Conservation (phyloP, 2,113 vertebrate species). For the Mystacornis crossleyi region DNA sequence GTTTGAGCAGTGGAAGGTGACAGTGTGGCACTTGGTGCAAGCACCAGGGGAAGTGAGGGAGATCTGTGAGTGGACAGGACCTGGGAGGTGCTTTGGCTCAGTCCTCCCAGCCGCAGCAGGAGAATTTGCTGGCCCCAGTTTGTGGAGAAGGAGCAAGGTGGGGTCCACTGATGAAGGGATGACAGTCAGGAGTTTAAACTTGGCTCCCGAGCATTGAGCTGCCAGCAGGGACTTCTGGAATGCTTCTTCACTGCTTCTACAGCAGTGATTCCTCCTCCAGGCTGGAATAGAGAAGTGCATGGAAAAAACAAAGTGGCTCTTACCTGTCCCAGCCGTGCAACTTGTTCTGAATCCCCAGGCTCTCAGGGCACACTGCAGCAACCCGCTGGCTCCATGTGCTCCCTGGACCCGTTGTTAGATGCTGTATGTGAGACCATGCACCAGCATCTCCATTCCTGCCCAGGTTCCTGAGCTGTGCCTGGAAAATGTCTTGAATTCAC, state of each 20-base stretch:
- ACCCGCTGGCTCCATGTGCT: rapidly evolving
- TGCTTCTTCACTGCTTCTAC: not conserved
- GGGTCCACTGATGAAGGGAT: not conserved
- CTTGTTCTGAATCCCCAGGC: not conserved
- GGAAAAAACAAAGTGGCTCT: not conserved
- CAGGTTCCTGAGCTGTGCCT: not conserved
- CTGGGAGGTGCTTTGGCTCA: not conserved
- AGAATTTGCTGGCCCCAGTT: not conserved
- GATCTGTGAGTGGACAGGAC: not conserved
- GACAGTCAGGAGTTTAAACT: not conserved
- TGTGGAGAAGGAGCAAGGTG: not conserved
- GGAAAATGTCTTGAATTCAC: not conserved
- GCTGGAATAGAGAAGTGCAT: not conserved
- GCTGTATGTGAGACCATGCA: not conserved
- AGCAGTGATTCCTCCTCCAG: not conserved
- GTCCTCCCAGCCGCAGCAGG: not conserved
- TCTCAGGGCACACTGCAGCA: not conserved
- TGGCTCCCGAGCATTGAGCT: not conserved
- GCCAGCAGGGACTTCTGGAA: not conserved
- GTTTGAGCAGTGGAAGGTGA: not conserved
- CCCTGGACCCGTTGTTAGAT: rapidly evolving
- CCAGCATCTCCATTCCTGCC: not conserved
- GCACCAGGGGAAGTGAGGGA: not conserved
- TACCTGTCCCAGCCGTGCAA: not conserved
- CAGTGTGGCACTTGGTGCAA: not conserved